Evolutionary conservation across 2,797 vertebrate species (phyloP).

Genomic region (Myotis planiceps): DNA sequence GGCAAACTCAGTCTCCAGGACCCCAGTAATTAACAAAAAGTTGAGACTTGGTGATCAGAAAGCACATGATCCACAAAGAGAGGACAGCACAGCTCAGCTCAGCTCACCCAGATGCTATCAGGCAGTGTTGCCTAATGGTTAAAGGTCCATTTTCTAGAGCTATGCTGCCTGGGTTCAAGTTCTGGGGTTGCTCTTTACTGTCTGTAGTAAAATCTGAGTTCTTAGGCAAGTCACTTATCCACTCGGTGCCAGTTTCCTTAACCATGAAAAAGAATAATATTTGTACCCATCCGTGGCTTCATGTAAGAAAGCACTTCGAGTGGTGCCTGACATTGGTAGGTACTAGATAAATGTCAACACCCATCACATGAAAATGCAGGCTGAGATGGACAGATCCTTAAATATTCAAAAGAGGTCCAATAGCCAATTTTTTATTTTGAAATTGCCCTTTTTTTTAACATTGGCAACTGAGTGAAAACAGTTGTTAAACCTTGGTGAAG

Average conservation of each 20-base stretch:
- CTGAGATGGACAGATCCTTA: background rate
- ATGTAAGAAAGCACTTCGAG: background rate
- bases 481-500: background rate
- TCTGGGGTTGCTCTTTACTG: background rate
- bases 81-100: background rate
- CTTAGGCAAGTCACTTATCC: background rate
- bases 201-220: background rate
- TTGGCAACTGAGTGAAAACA: background rate
- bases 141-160: background rate
- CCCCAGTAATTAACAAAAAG: background rate
- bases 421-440: background rate
- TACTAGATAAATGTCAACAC: background rate
- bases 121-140: background rate
- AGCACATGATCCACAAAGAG: background rate
- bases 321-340: background rate
- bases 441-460: background rate
- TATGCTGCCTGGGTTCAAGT: background rate
- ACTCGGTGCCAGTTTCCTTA: background rate
- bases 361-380: background rate
- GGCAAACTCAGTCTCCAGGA: background rate
- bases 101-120: background rate
- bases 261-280: background rate
- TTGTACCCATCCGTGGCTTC: background rate
- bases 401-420: background rate
- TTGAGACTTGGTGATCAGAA: background rate